Conservation (phyloP, 2,797 vertebrate species). For the Spea hammondii region DNA sequence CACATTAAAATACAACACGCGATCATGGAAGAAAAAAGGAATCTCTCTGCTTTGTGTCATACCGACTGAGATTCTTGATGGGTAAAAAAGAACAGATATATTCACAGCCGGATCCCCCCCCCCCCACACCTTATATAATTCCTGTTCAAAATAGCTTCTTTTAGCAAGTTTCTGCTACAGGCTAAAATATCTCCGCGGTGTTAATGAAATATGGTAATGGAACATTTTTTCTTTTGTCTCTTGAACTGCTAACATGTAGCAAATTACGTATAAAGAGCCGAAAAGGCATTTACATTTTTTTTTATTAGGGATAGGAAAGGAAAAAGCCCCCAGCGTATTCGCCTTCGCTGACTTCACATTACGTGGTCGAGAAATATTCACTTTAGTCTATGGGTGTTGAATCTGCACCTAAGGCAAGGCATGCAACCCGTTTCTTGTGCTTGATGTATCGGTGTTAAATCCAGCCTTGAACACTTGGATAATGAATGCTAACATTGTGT, state of each 20-base stretch:
- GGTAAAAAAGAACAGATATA: constrained; percentile 9
- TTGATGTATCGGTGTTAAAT: too few relatives aligned
- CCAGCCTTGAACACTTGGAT: too few relatives aligned
- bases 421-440: too few relatives aligned
- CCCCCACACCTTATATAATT: background rate
- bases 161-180: background rate
- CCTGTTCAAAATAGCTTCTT: constrained; percentile 18
- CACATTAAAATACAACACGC: constrained; percentile 23
- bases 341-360: too few relatives aligned
- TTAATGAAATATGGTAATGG: constrained; percentile 1
- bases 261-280: background rate
- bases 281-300: too few relatives aligned
- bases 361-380: too few relatives aligned
- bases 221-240: background rate
- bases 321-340: too few relatives aligned
- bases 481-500: too few relatives aligned
- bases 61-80: background rate
- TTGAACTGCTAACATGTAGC: too few relatives aligned
- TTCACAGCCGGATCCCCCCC: background rate
- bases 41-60: constrained; percentile 1
- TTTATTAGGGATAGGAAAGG: too few relatives aligned
- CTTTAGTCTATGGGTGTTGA: too few relatives aligned
- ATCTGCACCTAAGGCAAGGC: too few relatives aligned
- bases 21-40: constrained; percentile 1
- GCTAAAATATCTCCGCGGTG: background rate